These are phyloP conservation scores for Agrenia bidenticulata DNA, from an alignment of 2,888 invertebrate genomes.

Conservation along the genomic window DNA sequence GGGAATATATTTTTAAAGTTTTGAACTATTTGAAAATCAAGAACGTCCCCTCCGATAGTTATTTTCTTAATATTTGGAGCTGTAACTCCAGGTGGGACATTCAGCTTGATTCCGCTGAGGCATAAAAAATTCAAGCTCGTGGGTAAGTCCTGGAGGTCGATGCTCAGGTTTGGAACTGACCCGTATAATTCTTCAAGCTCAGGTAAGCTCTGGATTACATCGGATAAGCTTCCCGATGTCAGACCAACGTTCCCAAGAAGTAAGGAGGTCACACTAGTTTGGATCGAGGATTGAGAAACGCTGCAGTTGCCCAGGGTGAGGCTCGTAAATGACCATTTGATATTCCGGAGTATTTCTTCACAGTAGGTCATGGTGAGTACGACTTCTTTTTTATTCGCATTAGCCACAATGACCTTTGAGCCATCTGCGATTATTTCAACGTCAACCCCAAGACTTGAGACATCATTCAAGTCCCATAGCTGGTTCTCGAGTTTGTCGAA, in stretches of 20 bases:
- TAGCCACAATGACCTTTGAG: slow-evolving; percentile 24
- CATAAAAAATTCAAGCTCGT: slow-evolving; percentile 8
- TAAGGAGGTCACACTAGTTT: neutral
- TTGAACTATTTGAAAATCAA: neutral
- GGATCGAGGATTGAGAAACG: neutral
- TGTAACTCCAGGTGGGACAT: neutral
- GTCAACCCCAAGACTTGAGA: slow-evolving; percentile 17
- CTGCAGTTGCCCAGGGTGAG: slow-evolving; percentile 12
- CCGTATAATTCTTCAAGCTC: neutral
- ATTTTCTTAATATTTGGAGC: neutral
- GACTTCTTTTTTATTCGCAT: slow-evolving; percentile 11
- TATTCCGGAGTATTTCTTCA: neutral
- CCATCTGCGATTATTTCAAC: slow-evolving; percentile 22
- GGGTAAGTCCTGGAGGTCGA: slow-evolving; percentile 4
- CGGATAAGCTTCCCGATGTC: slow-evolving; percentile 3
- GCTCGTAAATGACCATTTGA: slow-evolving; percentile 1
- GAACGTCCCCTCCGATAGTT: neutral
- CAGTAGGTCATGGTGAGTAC: slow-evolving; percentile 16
- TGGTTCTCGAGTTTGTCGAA: slow-evolving; percentile 13
- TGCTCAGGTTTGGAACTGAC: slow-evolving; percentile 3
- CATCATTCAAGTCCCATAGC: slow-evolving; percentile 14
- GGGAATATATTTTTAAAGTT: neutral
- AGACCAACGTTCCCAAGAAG: slow-evolving; percentile 21
- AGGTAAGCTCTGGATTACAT: slow-evolving; percentile 7
- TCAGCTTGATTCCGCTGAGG: slow-evolving; percentile 14